Evolutionary conservation across 53 echinoderm and acorn worm genomes (phyloP).

Genomic region (Hippasteria phrygiana): DNA sequence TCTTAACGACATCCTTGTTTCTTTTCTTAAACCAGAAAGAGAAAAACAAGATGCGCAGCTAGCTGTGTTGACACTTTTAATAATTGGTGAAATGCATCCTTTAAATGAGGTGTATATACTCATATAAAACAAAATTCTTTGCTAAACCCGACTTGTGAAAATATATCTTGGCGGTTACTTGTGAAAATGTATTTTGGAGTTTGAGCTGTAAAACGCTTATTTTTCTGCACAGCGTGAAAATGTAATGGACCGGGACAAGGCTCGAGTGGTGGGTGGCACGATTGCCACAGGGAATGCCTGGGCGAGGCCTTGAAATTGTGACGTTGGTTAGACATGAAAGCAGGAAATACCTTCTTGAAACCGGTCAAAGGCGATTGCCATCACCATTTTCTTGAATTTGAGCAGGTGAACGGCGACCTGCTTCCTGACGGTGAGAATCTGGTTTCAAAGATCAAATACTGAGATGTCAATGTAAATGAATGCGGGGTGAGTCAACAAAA

Average conservation of each 20-base stretch:
- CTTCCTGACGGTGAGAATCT: not conserved
- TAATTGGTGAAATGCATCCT: too few relatives aligned
- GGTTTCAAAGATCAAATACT: too few relatives aligned
- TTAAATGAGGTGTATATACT: too few relatives aligned
- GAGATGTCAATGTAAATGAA: too few relatives aligned
- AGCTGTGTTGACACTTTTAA: too few relatives aligned
- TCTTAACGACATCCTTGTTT: too few relatives aligned
- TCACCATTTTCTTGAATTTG: not conserved
- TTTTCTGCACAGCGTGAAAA: not conserved
- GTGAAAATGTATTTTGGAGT: not conserved
- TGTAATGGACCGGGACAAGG: slow-evolving; percentile 16
- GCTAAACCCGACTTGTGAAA: too few relatives aligned
- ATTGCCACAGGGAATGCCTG: not conserved
- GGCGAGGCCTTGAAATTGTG: not conserved
- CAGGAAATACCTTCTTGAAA: not conserved
- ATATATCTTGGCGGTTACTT: too few relatives aligned
- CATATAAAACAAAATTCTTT: too few relatives aligned
- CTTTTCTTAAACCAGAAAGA: too few relatives aligned
- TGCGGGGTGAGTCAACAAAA: too few relatives aligned
- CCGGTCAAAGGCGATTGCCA: not conserved
- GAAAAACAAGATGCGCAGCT: too few relatives aligned
- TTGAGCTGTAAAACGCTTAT: not conserved
- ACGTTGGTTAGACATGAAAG: not conserved
- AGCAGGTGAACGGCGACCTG: not conserved
- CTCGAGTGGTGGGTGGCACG: not conserved